A percentile compares a stretch with the other conserved stretches of the same genome.
Evolutionary conservation across 2,113 vertebrate species (phyloP).

Genomic region (Calidris pygmaea): DNA sequence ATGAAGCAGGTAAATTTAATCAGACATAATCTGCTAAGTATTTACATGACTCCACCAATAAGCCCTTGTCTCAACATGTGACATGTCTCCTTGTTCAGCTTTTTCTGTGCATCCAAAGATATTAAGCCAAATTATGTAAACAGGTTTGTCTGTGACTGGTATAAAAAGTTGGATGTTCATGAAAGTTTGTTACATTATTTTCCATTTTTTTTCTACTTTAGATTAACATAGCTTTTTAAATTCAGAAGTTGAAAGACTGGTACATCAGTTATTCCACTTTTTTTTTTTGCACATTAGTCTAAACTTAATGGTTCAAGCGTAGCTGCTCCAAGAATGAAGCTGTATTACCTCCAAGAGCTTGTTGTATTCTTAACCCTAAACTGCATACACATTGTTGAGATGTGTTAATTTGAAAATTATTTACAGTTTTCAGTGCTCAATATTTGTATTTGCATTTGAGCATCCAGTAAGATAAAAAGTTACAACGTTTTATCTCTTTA

Average conservation of each 20-base stretch:
- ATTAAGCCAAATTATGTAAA: neutral
- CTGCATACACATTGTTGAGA: neutral
- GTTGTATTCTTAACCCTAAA: neutral
- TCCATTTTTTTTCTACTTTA: neutral
- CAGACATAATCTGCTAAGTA: neutral
- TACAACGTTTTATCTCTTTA: neutral
- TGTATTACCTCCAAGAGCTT: neutral
- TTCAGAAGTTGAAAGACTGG: neutral
- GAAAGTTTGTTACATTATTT: neutral
- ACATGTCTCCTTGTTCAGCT: neutral
- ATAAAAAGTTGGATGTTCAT: neutral
- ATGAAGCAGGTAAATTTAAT: neutral
- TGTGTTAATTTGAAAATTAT: neutral
- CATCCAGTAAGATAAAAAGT: neutral
- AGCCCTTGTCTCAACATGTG: neutral
- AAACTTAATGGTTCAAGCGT: neutral
- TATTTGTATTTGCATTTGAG: neutral
- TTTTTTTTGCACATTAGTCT: neutral
- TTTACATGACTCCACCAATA: neutral
- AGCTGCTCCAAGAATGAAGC: neutral
- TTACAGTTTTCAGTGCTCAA: neutral
- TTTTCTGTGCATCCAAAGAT: neutral
- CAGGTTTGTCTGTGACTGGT: neutral
- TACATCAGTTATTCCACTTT: neutral
- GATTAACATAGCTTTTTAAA: neutral